Percentiles rank a stretch among this genome's conserved stretches.
Evolutionary conservation across 2,113 vertebrate species (phyloP).

Genomic region (Tursiops truncatus): DNA sequence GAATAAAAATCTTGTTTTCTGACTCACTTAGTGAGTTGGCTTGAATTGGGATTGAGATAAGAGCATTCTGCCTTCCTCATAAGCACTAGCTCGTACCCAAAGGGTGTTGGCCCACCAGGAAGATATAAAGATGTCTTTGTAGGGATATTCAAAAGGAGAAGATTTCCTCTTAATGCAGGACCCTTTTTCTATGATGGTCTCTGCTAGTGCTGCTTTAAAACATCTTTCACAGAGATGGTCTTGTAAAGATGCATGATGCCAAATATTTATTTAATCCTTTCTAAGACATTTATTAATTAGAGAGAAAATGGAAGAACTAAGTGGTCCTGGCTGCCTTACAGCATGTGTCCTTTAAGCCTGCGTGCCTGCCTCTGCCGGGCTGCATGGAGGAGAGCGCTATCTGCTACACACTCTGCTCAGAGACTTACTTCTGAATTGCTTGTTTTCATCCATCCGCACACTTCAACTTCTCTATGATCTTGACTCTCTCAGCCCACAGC

Average conservation of each 20-base stretch:
- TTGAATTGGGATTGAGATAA: background rate
- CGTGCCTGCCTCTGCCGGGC: fast-evolving
- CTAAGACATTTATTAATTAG: background rate
- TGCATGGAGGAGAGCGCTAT: fast-evolving
- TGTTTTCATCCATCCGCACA: too few species aligned
- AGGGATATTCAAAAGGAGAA: background rate
- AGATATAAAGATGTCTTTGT: background rate
- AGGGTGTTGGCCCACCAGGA: too few species aligned
- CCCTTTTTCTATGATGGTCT: background rate
- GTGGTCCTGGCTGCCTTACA: background rate
- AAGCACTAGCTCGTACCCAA: too few species aligned
- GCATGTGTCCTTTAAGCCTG: background rate
- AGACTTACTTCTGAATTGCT: background rate
- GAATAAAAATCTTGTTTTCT: background rate
- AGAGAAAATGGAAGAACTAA: background rate
- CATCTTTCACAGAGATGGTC: background rate
- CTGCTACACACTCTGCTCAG: fast-evolving
- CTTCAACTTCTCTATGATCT: background rate
- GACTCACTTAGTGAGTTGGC: background rate
- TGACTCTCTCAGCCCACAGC: background rate
- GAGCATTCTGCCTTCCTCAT: background rate
- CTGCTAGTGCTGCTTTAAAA: background rate
- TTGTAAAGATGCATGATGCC: background rate
- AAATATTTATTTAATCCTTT: background rate
- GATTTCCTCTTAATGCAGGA: background rate